These are phyloP conservation scores for Brenthis hecate DNA, from an alignment of 2,888 invertebrate species.

Conservation along the genomic window DNA sequence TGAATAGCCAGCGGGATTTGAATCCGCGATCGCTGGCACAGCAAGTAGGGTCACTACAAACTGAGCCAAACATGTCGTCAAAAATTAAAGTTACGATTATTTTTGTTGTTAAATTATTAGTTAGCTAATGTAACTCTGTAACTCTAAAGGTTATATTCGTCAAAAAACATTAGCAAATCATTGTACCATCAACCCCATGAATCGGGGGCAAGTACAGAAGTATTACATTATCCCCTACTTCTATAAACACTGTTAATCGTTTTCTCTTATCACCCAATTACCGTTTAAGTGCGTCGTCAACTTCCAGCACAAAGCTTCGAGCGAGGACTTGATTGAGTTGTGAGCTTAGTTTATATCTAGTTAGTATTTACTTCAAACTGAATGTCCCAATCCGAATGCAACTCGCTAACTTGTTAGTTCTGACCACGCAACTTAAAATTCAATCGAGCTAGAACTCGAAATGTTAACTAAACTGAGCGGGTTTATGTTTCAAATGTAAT, in stretches of 20 bases:
- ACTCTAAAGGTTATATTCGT: too few relatives aligned
- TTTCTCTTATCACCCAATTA: background rate
- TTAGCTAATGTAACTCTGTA: too few relatives aligned
- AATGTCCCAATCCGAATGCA: constrained; percentile 17
- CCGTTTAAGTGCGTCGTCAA: background rate
- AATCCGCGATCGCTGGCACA: too few relatives aligned
- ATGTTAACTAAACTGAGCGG: background rate
- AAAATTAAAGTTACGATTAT: too few relatives aligned
- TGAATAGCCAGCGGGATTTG: too few relatives aligned
- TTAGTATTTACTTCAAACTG: background rate
- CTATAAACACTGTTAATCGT: background rate
- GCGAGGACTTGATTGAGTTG: constrained; percentile 8
- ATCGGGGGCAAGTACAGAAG: background rate
- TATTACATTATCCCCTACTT: background rate
- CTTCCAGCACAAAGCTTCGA: background rate
- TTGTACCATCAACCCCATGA: background rate
- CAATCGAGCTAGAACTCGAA: background rate
- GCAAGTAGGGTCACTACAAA: too few relatives aligned
- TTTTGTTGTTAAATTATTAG: too few relatives aligned
- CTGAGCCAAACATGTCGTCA: too few relatives aligned
- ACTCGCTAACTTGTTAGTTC: constrained; percentile 22
- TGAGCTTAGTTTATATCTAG: constrained; percentile 7
- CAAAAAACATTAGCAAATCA: background rate
- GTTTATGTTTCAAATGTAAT: background rate
- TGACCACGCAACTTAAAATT: constrained; percentile 17